Base-by-base conservation (phyloP, 1,140 invertebrate species). In the Pemphigus obesinymphae region DNA sequence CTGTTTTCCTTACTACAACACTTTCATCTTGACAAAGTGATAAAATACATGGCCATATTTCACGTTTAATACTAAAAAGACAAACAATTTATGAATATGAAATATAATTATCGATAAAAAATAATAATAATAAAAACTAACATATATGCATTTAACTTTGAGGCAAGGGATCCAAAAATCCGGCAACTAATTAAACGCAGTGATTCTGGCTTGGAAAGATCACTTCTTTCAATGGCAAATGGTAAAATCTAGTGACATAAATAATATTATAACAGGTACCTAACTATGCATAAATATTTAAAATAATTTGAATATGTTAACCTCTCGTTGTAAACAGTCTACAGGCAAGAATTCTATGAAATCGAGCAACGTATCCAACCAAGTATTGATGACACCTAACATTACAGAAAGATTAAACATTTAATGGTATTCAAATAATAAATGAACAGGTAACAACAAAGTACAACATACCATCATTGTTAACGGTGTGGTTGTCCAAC, bases 1-100 rank as follows among this genome's bases (percentile, higher is more conserved):
- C 76, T 17, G 55, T 80, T 63, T 80, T 80, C 2, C 76, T 80
- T 20, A 80, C 76, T n/a, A 45, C 23, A 43, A 80, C 76, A 61
- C 76, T 80, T 45, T 80, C 76, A 3, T 80, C 76, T 45, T 80
- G 76, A 29, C 76, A 80, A 29, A 80, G 53, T 31, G 76, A 80
- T 45, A 80, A 80, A 45, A 80, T 80, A 58, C 76, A 80, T n/a
- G 76, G 76, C 76, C 76, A 80, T 80, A 80, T 80, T 80, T 80
- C 76, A 63, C 76, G 76, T 80, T 80, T 80, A 29, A 80, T 45
- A 26, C 76, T 80, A 45, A 45, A 80, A 40, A n/a, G 13, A 63
- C n/a, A 31, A 40, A 80, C 0, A 40, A 58, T 6, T 76, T 6
- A 34, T 11, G 13, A 45, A 63, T 31, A 31, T 29, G 15, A 29